Conservation (phyloP, 92 coral and sea anemone species). For the Paragorgia papillata region DNA sequence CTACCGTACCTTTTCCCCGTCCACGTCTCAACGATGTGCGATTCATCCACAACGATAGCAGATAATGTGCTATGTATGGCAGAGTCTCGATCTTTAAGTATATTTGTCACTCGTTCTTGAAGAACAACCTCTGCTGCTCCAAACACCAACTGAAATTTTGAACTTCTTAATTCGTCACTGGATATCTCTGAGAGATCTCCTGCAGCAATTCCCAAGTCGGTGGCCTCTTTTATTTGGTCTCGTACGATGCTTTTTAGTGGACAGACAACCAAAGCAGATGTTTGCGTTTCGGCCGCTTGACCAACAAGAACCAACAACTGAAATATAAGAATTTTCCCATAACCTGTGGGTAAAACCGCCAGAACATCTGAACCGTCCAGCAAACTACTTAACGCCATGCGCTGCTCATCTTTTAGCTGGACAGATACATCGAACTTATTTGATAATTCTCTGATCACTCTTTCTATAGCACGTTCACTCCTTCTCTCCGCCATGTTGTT, state of each 20-base stretch:
- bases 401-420: slow-evolving; percentile 28
- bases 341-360: slow-evolving; percentile 25
- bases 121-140: slow-evolving; percentile 35
- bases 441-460: not conserved
- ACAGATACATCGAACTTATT: not conserved
- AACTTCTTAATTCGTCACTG: not conserved
- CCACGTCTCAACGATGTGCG: slow-evolving; percentile 24
- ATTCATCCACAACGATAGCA: slow-evolving; percentile 12
- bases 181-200: not conserved
- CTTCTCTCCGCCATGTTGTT: not conserved
- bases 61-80: no score
- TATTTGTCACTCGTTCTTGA: not conserved
- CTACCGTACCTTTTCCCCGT: no score
- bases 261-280: slow-evolving; percentile 36
- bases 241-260: slow-evolving; percentile 37
- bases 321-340: slow-evolving; percentile 20
- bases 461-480: not conserved
- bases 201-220: slow-evolving; percentile 23
- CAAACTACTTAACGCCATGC: slow-evolving; percentile 23
- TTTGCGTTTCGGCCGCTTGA: not conserved
- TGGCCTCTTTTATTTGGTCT: slow-evolving; percentile 50
- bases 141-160: slow-evolving; percentile 13
- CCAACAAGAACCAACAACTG: slow-evolving; percentile 3
- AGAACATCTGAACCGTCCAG: slow-evolving; percentile 1
- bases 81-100: not conserved